A percentile compares a stretch with the other conserved stretches of the same genome.
These are phyloP conservation scores for Eidolon helvum DNA, from an alignment of 2,113 vertebrate species.

Conservation along the genomic window DNA sequence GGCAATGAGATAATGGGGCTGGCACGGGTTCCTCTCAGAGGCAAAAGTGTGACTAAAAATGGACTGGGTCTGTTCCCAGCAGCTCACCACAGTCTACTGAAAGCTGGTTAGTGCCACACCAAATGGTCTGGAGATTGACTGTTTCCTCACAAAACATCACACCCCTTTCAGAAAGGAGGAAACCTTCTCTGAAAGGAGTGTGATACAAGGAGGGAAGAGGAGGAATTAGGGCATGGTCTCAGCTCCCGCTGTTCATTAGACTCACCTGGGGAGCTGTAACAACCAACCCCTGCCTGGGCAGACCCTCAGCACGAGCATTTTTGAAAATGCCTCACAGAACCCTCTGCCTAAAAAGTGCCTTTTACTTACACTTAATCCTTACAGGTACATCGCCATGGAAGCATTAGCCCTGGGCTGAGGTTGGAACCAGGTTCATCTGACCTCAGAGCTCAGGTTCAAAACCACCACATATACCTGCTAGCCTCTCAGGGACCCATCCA, in stretches of 20 bases:
- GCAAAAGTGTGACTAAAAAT: neutral
- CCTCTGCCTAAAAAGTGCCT: neutral
- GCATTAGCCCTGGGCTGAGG: neutral
- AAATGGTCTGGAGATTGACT: neutral
- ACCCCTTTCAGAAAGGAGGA: neutral
- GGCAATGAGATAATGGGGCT: neutral
- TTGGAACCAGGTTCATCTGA: neutral
- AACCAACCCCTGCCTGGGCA: too few species aligned
- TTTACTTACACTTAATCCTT: neutral
- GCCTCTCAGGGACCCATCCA: neutral
- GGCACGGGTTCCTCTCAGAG: neutral
- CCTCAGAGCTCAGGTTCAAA: neutral
- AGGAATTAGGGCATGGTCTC: neutral
- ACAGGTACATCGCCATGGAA: rapidly evolving
- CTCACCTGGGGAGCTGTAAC: neutral
- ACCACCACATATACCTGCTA: rapidly evolving
- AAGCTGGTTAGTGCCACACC: neutral
- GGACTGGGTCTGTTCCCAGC: neutral
- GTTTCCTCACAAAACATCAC: neutral
- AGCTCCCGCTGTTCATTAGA: neutral
- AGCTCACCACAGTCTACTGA: neutral
- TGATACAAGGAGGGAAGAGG: neutral
- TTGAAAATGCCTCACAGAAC: neutral
- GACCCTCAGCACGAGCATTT: neutral
- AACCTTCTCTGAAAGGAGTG: neutral